Base-by-base conservation (phyloP, 2,113 vertebrate genomes). In the Paramisgurnus dabryanus region DNA sequence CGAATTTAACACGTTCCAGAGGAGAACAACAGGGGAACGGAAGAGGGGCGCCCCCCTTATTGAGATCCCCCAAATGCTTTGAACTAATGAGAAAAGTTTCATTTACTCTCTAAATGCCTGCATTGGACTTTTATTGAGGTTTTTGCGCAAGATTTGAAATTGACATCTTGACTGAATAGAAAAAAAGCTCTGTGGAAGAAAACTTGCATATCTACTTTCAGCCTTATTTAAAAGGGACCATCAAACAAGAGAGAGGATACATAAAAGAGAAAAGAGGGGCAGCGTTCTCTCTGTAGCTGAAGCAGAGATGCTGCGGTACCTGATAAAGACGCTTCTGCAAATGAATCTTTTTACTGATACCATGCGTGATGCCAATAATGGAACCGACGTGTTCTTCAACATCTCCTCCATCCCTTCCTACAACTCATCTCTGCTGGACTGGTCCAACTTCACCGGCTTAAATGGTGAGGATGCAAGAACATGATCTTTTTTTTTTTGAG, bases 331-430 rank as follows among this genome's bases (percentile, higher is more conserved):
- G 53, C 93, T 99, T 83, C 93, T 98, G 85, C 96, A 98, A 93
- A 96, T 98, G 96, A 99, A 98, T 89, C 92, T 98, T 78, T 98
- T 99, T 89, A 95, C 95, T 0, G 95, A 98, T 88, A 95, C 94
- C 49, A 84, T 96, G 63, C 91, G 92, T 0, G 92, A 91, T 82
- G 83, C 92, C 0, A 85, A 91, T 75, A 97, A 96, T 81, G 90
- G 94, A 81, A 95, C 94, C 22, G 95, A 95, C 13, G 86, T 89
- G 43, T 92, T 95, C 85, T 95, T 92, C 82, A 93, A 93, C 75
- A 83, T 90, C 88, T 95, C 96, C 87, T 81, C 91, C 45, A 82
- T 92, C 78, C 67, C 94, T 0, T 82, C 91, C 13, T 93, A 94
- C 79, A 94, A 94, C 74, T 81, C 88, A 67, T 93, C 93, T 53